Evolutionary conservation across 2,888 invertebrate genomes (phyloP).

Genomic region (Drosophila infuscata): DNA sequence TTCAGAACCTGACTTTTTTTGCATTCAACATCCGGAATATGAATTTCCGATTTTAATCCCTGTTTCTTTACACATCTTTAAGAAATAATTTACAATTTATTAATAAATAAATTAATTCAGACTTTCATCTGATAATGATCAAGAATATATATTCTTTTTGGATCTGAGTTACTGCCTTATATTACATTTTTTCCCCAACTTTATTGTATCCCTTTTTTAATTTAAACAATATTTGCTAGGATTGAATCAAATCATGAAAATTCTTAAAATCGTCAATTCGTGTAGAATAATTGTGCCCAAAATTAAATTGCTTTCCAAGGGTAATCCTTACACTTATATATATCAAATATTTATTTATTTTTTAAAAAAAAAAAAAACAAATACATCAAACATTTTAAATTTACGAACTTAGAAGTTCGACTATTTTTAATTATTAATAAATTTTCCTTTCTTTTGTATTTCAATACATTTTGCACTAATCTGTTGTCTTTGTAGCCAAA

Average conservation of each 20-base stretch:
- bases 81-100: not conserved
- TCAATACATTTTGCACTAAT: not conserved
- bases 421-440: not conserved
- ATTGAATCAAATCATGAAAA: not conserved
- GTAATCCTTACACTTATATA: not conserved
- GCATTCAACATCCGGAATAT: not conserved
- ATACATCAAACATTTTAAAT: not conserved
- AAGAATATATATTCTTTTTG: too few relatives aligned
- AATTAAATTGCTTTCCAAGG: not conserved
- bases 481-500: slow-evolving; percentile 4
- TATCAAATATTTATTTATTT: not conserved
- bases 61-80: not conserved
- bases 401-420: not conserved
- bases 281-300: not conserved
- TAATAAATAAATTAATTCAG: too few relatives aligned
- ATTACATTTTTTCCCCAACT: too few relatives aligned
- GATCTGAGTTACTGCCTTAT: too few relatives aligned
- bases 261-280: not conserved
- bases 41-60: not conserved
- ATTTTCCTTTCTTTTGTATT: not conserved
- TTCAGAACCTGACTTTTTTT: not conserved
- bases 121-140: too few relatives aligned
- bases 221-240: not conserved
- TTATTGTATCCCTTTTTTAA: too few relatives aligned
- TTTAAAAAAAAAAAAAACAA: not conserved